These are phyloP conservation scores for Amblyornis subalaris DNA, from an alignment of 2,113 vertebrate species.

Conservation along the genomic window DNA sequence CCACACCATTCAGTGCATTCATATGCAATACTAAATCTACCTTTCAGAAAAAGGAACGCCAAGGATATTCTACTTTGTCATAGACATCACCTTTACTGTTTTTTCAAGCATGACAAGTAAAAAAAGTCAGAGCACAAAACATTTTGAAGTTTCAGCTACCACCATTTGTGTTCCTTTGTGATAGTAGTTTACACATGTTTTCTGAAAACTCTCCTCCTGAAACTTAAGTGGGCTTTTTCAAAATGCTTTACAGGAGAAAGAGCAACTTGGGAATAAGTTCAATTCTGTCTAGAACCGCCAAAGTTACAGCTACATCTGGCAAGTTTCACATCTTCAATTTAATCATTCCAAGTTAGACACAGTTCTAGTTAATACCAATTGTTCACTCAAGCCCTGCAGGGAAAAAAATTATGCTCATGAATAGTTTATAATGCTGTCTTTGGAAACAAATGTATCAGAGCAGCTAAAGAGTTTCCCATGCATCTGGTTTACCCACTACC, in stretches of 20 bases:
- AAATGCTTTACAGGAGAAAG: conserved; percentile 14
- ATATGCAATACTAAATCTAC: conserved; percentile 5
- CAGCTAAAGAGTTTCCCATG: background rate
- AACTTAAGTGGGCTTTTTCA: background rate
- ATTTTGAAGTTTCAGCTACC: conserved; percentile 54
- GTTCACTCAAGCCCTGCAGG: conserved; percentile 7
- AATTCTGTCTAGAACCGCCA: conserved; percentile 43
- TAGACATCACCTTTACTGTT: conserved; percentile 75
- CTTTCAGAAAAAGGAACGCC: conserved; percentile 67
- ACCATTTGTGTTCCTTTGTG: conserved; percentile 57
- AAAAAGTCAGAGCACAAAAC: conserved; percentile 69
- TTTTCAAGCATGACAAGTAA: conserved; percentile 73
- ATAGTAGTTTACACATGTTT: conserved; percentile 47
- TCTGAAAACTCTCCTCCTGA: conserved; percentile 20
- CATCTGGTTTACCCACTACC: conserved; percentile 11
- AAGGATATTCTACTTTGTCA: conserved; percentile 65
- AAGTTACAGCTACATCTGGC: conserved; percentile 15
- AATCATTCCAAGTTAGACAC: conserved; percentile 2
- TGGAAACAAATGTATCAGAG: background rate
- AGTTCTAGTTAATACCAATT: conserved; percentile 32
- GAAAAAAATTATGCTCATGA: background rate
- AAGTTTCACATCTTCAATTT: conserved; percentile 24
- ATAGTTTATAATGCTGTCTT: conserved; percentile 23
- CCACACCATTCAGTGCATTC: conserved; percentile 30
- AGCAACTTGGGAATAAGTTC: conserved; percentile 53